Conservation (phyloP, 1,140 invertebrate genomes). For the Rhynchophorus ferrugineus region DNA sequence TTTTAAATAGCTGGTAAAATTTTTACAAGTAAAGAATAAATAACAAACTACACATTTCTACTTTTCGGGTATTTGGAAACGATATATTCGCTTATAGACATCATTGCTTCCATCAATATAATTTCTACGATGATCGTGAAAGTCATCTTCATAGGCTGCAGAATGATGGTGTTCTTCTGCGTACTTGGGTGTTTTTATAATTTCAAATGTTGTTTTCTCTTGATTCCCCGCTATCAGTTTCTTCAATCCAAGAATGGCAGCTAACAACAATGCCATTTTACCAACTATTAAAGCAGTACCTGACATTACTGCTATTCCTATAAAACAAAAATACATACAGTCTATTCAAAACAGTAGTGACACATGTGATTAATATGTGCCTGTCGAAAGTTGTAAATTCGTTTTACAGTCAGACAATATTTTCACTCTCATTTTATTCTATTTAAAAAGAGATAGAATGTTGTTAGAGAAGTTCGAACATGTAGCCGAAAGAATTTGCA, state of each 20-base stretch:
- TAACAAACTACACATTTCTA: too few relatives aligned
- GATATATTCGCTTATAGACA: conserved; percentile 13
- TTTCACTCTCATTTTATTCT: too few relatives aligned
- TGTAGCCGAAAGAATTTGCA: too few relatives aligned
- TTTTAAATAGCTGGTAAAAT: too few relatives aligned
- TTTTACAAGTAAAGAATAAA: too few relatives aligned
- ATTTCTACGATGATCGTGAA: conserved; percentile 46
- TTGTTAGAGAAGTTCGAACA: too few relatives aligned
- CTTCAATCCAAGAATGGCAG: conserved; percentile 67
- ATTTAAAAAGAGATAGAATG: too few relatives aligned
- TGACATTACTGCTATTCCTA: conserved; percentile 56
- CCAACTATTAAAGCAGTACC: conserved; percentile 65
- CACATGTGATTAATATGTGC: too few relatives aligned
- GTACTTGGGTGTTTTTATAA: conserved; percentile 75
- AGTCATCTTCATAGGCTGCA: conserved; percentile 59
- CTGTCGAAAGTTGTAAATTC: too few relatives aligned
- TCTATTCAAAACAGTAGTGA: too few relatives aligned
- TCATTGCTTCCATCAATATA: conserved; percentile 9
- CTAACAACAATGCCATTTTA: conserved; percentile 67
- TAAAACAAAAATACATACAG: conserved; percentile 4
- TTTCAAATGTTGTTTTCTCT: conserved; percentile 76
- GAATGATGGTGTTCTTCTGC: conserved; percentile 69
- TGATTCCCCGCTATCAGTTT: conserved; percentile 57
- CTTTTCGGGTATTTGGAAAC: conserved; percentile 11
- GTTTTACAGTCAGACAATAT: too few relatives aligned